Base-by-base conservation (phyloP, 2,113 vertebrate species). In the Gambusia holbrooki region DNA sequence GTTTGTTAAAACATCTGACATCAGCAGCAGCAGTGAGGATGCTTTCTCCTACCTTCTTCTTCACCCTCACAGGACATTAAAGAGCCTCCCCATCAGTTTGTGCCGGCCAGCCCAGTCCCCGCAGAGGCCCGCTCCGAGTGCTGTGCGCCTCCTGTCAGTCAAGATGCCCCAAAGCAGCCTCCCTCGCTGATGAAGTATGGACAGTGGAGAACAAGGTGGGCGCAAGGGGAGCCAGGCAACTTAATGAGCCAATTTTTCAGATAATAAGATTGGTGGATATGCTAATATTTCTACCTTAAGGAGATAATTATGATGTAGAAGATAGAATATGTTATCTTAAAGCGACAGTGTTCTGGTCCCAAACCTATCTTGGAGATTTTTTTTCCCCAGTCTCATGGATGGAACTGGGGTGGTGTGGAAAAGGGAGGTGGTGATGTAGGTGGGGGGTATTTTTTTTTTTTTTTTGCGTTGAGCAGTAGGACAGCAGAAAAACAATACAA, bases 281-380 rank as follows among this genome's bases (percentile, higher is more conserved):
- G 95, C 94, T 95, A 95, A 95, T 95, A 95, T 95, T 94, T 95
- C 94, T 95, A 95, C 95, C 95, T 95, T 95, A 95, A 95, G 95
- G 95, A 95, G 94, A 95, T 95, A 95, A 95, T 95, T 95, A 95
- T 94, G 94, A 94, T 95, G 94, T 94, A 89, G 93, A 92, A 93
- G 94, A 95, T 94, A 93, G 93, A 94, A 95, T 94, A 92, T 93
- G 93, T 93, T 94, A 94, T 94, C 92, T 95, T 95, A 95, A 95
- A 95, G 94, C 86, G 85, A 93, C 93, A 93, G 93, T 84, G 84
- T 82, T 72, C 73, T 64, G 74, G 92, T 94, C 92, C 91, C 88
- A 88, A 88, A 92, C 87, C 80, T 73, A 90, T 88, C 82, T 83
- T 73, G 62, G 76, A 70, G 66, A 82, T 80, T 74, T 75, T 80